phyloP scores from a whole-genome alignment of 2,113 vertebrate species.

The Patagioenas fasciata region DNA sequence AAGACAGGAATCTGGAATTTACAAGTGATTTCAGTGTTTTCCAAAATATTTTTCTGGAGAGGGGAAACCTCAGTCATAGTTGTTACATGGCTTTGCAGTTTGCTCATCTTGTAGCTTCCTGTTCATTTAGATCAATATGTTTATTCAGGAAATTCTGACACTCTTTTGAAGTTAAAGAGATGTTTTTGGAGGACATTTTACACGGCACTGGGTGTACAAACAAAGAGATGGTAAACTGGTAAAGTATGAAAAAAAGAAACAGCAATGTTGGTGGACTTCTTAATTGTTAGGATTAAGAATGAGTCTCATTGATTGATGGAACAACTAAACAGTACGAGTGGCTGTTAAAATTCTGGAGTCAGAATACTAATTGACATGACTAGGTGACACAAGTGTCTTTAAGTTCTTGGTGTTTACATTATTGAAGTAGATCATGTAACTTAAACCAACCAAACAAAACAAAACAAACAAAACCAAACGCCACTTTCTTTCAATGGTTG shows the following conservation, averaged over 20 bases:
- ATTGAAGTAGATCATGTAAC: not conserved
- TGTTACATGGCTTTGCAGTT: not conserved
- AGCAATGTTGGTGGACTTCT: conserved; percentile 77
- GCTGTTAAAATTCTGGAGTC: not conserved
- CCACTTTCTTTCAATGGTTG: not conserved
- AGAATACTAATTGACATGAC: not conserved
- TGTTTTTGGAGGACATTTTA: conserved; percentile 94
- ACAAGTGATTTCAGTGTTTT: not conserved
- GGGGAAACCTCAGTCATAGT: not conserved
- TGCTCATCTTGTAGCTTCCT: not conserved
- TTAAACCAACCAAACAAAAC: not conserved
- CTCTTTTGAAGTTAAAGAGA: conserved; percentile 88
- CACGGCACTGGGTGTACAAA: conserved; percentile 85
- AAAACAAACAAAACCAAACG: too few relatives aligned
- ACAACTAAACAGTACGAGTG: not conserved
- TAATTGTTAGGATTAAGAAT: not conserved
- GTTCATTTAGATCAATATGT: not conserved
- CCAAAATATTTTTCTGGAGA: not conserved
- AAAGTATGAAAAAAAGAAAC: conserved; percentile 86
- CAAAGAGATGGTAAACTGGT: conserved; percentile 74
- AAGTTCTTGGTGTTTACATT: not conserved
- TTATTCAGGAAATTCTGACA: not conserved
- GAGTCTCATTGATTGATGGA: not conserved
- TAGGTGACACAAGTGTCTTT: not conserved
- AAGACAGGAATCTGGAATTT: not conserved